Conservation (phyloP, 2,888 invertebrate species). For the Heliconius cydno region DNA sequence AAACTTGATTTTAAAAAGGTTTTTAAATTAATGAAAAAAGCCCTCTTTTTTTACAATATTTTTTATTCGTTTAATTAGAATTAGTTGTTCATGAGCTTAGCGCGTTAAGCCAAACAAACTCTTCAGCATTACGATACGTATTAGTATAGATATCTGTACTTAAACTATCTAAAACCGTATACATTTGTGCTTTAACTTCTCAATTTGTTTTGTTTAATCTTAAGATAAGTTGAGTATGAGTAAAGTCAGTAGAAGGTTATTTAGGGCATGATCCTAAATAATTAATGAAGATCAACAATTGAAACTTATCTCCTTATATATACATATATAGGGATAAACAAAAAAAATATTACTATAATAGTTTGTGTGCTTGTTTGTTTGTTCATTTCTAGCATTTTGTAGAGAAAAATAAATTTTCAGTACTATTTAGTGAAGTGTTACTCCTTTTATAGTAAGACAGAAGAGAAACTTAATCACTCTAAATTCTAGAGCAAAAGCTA, state of each 20-base stretch:
- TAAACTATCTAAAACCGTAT: slow-evolving; percentile 6
- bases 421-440: too few relatives aligned
- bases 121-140: neutral
- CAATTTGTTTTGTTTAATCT: slow-evolving; percentile 22
- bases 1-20: too few relatives aligned
- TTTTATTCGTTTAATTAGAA: neutral
- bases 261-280: slow-evolving; percentile 8
- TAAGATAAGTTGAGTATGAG: neutral
- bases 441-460: too few relatives aligned
- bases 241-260: slow-evolving; percentile 8
- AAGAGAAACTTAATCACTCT: too few relatives aligned
- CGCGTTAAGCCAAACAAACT: neutral
- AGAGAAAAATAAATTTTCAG: too few relatives aligned
- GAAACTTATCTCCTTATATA: neutral
- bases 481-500: too few relatives aligned
- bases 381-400: too few relatives aligned
- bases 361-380: too few relatives aligned
- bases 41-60: too few relatives aligned
- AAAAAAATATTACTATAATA: neutral
- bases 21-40: too few relatives aligned
- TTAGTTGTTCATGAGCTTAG: neutral
- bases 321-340: neutral
- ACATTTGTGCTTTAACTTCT: neutral
- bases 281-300: neutral
- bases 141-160: neutral